phyloP scores from a whole-genome alignment of 2,797 vertebrate genomes.

The Melanogrammus aeglefinus region DNA sequence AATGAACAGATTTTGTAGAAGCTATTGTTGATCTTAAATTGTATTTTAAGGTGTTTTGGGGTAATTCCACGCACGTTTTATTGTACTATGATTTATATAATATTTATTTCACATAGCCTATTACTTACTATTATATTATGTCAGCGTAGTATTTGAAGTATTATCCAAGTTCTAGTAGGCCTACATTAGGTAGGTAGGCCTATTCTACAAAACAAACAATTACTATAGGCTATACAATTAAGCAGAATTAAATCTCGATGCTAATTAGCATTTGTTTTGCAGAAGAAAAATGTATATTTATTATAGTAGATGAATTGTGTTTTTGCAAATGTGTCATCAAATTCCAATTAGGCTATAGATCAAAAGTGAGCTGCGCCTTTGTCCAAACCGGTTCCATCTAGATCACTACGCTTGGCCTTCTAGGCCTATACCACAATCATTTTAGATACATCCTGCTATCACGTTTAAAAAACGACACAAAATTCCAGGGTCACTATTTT shows the following conservation, averaged over 20 bases:
- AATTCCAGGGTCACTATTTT: neutral
- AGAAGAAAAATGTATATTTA: neutral
- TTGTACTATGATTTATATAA: neutral
- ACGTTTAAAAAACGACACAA: neutral
- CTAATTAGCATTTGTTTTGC: neutral
- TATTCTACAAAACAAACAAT: neutral
- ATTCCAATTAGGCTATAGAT: neutral
- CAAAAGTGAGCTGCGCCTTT: neutral
- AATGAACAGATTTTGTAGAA: neutral
- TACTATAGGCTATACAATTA: neutral
- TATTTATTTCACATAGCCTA: neutral
- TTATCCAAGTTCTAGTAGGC: neutral
- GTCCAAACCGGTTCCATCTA: neutral
- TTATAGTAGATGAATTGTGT: neutral
- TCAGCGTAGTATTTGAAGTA: too few species aligned
- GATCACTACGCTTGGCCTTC: neutral
- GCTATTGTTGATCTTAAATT: neutral
- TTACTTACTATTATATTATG: neutral
- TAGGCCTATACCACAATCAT: neutral
- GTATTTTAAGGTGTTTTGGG: neutral
- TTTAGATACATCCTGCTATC: neutral
- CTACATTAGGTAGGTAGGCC: neutral
- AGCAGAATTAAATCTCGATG: neutral
- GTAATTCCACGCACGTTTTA: neutral
- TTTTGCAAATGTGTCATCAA: neutral